Base-by-base conservation (phyloP, 2,888 invertebrate genomes). In the Griposia aprilina region DNA sequence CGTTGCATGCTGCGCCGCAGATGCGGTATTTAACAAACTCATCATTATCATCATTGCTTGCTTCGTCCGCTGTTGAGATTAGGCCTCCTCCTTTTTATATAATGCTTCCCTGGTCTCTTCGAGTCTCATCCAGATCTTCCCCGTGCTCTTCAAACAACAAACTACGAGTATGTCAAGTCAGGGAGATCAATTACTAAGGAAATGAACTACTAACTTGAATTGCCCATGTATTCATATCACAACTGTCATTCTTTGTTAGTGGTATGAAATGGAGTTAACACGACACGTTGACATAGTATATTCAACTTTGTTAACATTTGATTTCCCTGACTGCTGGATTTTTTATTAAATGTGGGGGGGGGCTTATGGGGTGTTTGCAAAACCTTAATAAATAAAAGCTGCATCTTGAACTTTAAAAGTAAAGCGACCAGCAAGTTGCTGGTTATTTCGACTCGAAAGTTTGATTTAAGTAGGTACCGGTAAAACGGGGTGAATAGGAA, bases 1-100 rank as follows among this genome's bases (percentile, higher is more conserved):
- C 23, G 8, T 41, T 48, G 45, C 10, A 17, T 5, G 3, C 50
- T 26, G 20, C 36, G 36, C 10, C 1, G 11, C 65, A 10, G 79
- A 82, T 82, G 74, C 82, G 84, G 85, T 79, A 85, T 75, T 79
- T 74, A 73, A 23, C 15, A 8, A 15, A 36, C 15, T n/a, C n/a
- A 30, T 15, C 23, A 36, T 36, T 36, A 36, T 36, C 30, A 30
- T 48, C 26, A 36, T 67, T 2, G 1, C 26, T 48, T 7, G 26
- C 20, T 26, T 20, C 26, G 20, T 3, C 20, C 7, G 7, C 11
- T 26, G 66, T 26, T 67, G 11, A 5, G 26, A 20, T 8, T 50
- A 50, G 15, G 8, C 17, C 13, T 50, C 13, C 20, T 26, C 26
- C 45, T 5, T 48, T 26, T 13, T n/a, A n/a, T 41, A 5, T 4